Base-by-base conservation (phyloP, 2,113 vertebrate species). In the Hippocampus abdominalis region DNA sequence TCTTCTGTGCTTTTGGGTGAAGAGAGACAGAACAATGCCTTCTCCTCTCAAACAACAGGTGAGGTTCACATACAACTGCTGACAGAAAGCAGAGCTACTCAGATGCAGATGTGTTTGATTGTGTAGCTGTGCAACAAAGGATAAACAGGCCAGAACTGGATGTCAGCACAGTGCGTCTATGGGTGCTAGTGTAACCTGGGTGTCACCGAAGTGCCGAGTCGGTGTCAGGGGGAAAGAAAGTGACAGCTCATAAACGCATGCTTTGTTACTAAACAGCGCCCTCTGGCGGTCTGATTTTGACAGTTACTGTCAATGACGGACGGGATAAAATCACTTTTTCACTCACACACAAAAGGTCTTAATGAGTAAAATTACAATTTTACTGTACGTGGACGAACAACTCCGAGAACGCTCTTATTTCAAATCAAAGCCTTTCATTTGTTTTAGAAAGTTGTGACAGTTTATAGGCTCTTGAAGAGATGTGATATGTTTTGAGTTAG, bases 21-120 rank as follows among this genome's bases (percentile, higher is more conserved):
- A 27, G 65, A 79, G 68, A 74, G n/a, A 74, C 84, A 82, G 83
- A 84, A 46, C 10, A 0, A 9, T 6, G 42, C 25, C 40, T 25
- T 64, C 79, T 46, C 20, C 63, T 71, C 68, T 60, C 69, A 77
- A 83, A 76, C 74, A 74, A 57, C 79, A 85, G 87, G 83, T 85
- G 76, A 77, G 69, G 29, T 20, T 1, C 42, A 81, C 70, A 49
- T 2, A 64, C 13, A 2, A 18, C 32, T 0, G 48, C 69, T 84
- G 89, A 88, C 72, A 78, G 71, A 77, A 86, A 89, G 70, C 89
- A 91, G 87, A 86, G 59, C 66, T 71, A 27, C 40, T 70, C 80
- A 82, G 73, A 80, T 82, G 61, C 57, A 64, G 11, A 27, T 36
- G 44, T 18, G 74, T 84, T 80, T 88, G 70, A 90, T 88, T 85